phyloP scores from a whole-genome alignment of 2,888 invertebrate genomes.

The Drosophila dives region DNA sequence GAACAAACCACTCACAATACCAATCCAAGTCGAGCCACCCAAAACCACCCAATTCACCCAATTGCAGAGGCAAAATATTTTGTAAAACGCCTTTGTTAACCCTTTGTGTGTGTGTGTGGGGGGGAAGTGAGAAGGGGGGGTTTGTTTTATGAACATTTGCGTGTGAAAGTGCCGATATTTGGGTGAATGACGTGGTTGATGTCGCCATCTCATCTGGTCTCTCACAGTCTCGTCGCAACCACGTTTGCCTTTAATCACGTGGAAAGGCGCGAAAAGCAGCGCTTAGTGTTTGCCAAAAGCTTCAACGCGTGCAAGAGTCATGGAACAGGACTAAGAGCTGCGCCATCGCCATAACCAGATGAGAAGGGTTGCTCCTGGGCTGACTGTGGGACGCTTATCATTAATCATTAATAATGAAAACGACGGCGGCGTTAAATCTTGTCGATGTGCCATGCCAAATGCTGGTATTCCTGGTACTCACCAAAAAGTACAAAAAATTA shows the following conservation, averaged over 20 bases:
- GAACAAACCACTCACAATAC: conserved; percentile 7
- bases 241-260: conserved; percentile 82
- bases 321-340: conserved; percentile 17
- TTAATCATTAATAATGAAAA: conserved; percentile 84
- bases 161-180: conserved; percentile 80
- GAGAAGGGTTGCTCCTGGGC: conserved; percentile 56
- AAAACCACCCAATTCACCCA: conserved; percentile 21
- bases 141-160: conserved; percentile 67
- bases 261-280: conserved; percentile 85
- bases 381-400: conserved; percentile 76
- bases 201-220: conserved; percentile 48
- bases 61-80: conserved; percentile 65
- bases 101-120: conserved; percentile 38
- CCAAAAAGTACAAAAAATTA: conserved; percentile 4
- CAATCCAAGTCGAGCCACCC: background rate
- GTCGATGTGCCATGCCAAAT: conserved; percentile 80
- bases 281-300: conserved; percentile 80
- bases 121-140: background rate
- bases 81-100: conserved; percentile 76
- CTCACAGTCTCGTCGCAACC: conserved; percentile 16
- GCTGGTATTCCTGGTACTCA: conserved; percentile 74
- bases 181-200: conserved; percentile 60
- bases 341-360: background rate
- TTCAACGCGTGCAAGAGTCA: conserved; percentile 63
- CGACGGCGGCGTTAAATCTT: conserved; percentile 74